phyloP scores from a whole-genome alignment of 2,797 vertebrate species.

The Muraenolepis orangiensis region DNA sequence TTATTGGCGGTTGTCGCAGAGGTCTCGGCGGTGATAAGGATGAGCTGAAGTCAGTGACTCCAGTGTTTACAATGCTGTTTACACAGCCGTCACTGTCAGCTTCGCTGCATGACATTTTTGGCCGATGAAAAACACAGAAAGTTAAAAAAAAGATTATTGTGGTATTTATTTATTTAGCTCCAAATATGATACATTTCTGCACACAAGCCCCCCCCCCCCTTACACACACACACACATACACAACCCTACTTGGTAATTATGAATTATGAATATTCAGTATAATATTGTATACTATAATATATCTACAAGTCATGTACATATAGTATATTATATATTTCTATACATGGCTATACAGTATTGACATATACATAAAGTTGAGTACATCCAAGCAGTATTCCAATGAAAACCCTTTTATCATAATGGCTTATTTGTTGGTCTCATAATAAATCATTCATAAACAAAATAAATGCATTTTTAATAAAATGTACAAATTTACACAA shows the following conservation, averaged over 20 bases:
- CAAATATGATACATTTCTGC: background rate
- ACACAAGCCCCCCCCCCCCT: background rate
- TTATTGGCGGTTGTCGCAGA: slow-evolving; percentile 11
- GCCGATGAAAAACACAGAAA: background rate
- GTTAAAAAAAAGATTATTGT: background rate
- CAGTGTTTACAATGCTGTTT: slow-evolving; percentile 34
- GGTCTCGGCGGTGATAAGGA: slow-evolving; percentile 32
- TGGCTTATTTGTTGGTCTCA: background rate
- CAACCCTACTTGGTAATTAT: background rate
- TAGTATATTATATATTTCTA: too few species aligned
- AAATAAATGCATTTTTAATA: background rate
- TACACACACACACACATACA: background rate
- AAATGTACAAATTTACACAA: slow-evolving; percentile 8
- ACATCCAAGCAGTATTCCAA: background rate
- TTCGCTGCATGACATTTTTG: background rate
- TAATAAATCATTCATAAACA: background rate
- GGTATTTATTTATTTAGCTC: background rate
- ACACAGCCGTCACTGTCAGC: background rate
- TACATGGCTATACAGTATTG: background rate
- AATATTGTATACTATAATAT: background rate
- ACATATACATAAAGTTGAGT: background rate
- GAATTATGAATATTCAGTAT: background rate
- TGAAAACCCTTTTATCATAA: background rate
- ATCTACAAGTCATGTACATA: too few species aligned
- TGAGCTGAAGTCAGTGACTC: slow-evolving; percentile 30